phyloP scores from a whole-genome alignment of 2,888 invertebrate species.

The Hesperia comma region DNA sequence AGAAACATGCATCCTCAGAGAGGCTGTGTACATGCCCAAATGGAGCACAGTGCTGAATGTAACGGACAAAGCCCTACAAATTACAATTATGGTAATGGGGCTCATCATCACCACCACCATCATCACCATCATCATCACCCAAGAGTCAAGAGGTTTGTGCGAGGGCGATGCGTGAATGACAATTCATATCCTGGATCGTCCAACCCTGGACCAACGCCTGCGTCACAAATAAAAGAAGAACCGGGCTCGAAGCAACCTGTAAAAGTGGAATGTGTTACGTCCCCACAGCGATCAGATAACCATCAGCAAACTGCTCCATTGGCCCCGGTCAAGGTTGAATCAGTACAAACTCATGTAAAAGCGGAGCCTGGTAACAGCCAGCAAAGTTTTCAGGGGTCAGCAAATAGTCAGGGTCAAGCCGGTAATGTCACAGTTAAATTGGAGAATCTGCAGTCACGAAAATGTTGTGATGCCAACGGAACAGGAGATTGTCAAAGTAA shows the following conservation, averaged over 20 bases:
- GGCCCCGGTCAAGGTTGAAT: constrained; percentile 57
- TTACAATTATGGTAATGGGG: constrained; percentile 51
- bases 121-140: constrained; percentile 52
- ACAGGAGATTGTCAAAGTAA: constrained; percentile 51
- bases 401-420: too few relatives aligned
- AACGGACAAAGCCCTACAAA: constrained; percentile 48
- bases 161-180: neutral
- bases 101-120: constrained; percentile 54
- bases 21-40: constrained; percentile 39
- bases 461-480: constrained; percentile 54
- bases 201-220: constrained; percentile 42
- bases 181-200: constrained; percentile 27
- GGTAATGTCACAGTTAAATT: constrained; percentile 58
- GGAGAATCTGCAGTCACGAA: constrained; percentile 49
- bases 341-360: constrained; percentile 55
- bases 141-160: constrained; percentile 7
- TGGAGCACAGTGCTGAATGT: constrained; percentile 39
- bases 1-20: constrained; percentile 33
- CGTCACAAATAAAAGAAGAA: constrained; percentile 64
- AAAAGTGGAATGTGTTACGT: constrained; percentile 57
- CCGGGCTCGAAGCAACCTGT: constrained; percentile 50
- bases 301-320: constrained; percentile 40
- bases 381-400: constrained; percentile 37
- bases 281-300: constrained; percentile 37
- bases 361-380: constrained; percentile 51